Base-by-base conservation (phyloP, 2,888 invertebrate genomes). In the Phanerotoma sp. region DNA sequence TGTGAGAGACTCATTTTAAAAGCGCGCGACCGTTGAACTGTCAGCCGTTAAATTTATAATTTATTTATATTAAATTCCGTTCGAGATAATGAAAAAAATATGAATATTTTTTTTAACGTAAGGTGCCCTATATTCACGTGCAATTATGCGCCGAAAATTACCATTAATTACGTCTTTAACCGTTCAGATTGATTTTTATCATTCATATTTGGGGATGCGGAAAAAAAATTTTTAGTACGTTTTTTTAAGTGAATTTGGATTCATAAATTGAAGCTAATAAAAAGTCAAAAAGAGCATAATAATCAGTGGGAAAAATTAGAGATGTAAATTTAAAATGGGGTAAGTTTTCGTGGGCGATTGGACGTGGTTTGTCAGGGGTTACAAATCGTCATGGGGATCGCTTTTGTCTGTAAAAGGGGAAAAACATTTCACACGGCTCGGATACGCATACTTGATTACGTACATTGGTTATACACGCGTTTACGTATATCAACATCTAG, bases 21-120 rank as follows among this genome's bases (percentile, higher is more conserved):
- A 65, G 54, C 56, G 48, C 28, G 40, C 64, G 67, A 69, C 71
- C 69, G 71, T 72, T 72, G 70, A 70, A 68, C 67, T 69, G 63
- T 62, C 65, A 55, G 61, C 57, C 57, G 44, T 25, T 25, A 3
- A 3, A 25, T 25, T 25, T 5, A 25, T 25, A 25, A 25, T 25
- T 25, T 25, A 25, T 25, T 25, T 7, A 5, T 7, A 25, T 25
- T 25, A 7, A 25, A 7, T 5, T 25, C 5, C 25, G 25, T 7
- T 25, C 5, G 9, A 9, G 9, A 25, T 25, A 25, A 25, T 25
- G 5, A 25, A 25, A 7, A 25, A 25, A n/a, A n/a, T n/a, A n/a
- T n/a, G n/a, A n/a, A n/a, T n/a, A n/a, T n/a, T n/a, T n/a, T 25
- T 25, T 25, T 25, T 25, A 25, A 25, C n/a, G n/a, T n/a, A 25